Evolutionary conservation across 2,113 vertebrate genomes (phyloP).

Genomic region (Camelus dromedarius): DNA sequence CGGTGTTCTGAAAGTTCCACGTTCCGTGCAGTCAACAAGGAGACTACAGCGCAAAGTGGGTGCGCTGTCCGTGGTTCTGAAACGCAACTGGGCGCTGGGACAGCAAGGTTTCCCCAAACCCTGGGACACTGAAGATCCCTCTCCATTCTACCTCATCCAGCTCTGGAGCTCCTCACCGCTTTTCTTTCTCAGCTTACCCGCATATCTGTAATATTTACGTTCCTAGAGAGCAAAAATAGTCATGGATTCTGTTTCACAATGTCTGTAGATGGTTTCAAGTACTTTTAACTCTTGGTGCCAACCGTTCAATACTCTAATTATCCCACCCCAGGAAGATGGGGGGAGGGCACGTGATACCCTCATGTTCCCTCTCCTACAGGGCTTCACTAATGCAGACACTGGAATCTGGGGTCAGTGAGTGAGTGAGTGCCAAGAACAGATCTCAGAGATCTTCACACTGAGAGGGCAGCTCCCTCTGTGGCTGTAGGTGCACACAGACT

Average conservation of each 20-base stretch:
- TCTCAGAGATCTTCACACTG: neutral
- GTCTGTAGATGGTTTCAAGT: neutral
- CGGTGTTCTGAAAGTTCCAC: accelerated
- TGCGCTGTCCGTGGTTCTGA: constrained; percentile 68
- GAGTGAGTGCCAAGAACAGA: neutral
- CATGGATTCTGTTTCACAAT: accelerated
- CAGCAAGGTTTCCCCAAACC: neutral
- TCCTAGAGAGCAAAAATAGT: neutral
- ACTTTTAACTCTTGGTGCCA: neutral
- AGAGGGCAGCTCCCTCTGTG: neutral
- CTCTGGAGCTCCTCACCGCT: neutral
- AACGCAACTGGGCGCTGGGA: accelerated
- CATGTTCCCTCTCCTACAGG: neutral
- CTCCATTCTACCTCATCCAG: accelerated
- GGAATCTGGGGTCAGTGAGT: neutral
- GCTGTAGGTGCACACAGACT: no score
- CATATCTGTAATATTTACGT: neutral
- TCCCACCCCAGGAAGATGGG: neutral
- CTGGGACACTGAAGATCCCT: accelerated
- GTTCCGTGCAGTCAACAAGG: accelerated
- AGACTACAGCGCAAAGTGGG: accelerated
- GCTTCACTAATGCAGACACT: neutral
- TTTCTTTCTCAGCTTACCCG: neutral
- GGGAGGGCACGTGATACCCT: accelerated
- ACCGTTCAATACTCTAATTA: neutral